phyloP scores from a whole-genome alignment of 2,888 invertebrate genomes.

The Ophioninae sp. region DNA sequence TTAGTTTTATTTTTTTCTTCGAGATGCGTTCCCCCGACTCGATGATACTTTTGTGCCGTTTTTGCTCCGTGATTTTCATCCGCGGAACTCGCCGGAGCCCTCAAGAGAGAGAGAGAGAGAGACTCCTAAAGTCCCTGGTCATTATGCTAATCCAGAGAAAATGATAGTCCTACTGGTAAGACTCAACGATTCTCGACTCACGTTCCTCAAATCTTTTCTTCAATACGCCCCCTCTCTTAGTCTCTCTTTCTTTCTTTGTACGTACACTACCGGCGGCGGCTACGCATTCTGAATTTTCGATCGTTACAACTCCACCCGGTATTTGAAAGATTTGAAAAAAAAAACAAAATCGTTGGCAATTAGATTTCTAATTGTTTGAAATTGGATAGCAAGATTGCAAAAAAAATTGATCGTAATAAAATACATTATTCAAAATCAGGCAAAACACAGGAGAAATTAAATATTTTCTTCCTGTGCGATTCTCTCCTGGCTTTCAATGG shows the following conservation, averaged over 20 bases:
- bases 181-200: constrained; percentile 54
- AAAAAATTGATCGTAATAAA: too few relatives aligned
- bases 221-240: constrained; percentile 2
- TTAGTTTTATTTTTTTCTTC: too few relatives aligned
- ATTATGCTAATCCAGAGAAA: constrained; percentile 80
- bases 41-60: constrained; percentile 39
- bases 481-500: too few relatives aligned
- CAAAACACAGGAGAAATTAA: too few relatives aligned
- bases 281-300: not conserved
- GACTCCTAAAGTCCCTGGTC: constrained; percentile 77
- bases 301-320: not conserved
- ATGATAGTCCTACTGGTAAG: constrained; percentile 75
- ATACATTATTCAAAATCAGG: too few relatives aligned
- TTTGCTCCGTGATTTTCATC: constrained; percentile 32
- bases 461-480: too few relatives aligned
- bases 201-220: constrained; percentile 44
- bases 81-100: constrained; percentile 14
- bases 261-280: not conserved
- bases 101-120: constrained; percentile 26
- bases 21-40: constrained; percentile 36
- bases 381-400: too few relatives aligned
- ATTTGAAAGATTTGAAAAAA: not conserved
- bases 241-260: not conserved
- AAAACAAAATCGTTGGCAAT: not conserved
- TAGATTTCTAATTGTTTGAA: not conserved